phyloP scores from a whole-genome alignment of 2,888 invertebrate genomes.

The Tiliacea citrago region DNA sequence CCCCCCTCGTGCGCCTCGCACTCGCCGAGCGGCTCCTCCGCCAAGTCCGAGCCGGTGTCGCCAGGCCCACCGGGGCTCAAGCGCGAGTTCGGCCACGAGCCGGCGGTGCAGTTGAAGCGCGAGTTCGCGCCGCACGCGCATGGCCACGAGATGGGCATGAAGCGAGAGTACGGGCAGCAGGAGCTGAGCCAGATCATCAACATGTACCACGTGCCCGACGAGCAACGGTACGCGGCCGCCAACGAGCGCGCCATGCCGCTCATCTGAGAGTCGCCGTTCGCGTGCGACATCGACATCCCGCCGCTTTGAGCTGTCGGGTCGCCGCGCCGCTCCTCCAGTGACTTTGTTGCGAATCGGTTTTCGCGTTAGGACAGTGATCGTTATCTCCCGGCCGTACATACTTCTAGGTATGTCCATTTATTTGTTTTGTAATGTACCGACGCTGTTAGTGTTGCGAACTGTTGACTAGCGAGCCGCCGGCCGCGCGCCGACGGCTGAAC shows the following conservation, averaged over 20 bases:
- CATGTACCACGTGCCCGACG: conserved; percentile 92
- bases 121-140: conserved; percentile 88
- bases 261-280: conserved; percentile 92
- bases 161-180: conserved; percentile 93
- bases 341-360: conserved; percentile 81
- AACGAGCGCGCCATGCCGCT: conserved; percentile 92
- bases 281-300: conserved; percentile 92
- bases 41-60: conserved; percentile 97
- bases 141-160: conserved; percentile 90
- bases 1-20: conserved; percentile 94
- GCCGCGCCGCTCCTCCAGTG: conserved; percentile 86
- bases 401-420: conserved; percentile 88
- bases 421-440: conserved; percentile 87
- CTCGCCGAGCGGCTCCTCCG: conserved; percentile 96
- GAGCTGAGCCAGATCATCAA: conserved; percentile 92
- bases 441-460: conserved; percentile 85
- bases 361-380: conserved; percentile 86
- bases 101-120: conserved; percentile 88
- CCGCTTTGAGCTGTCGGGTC: conserved; percentile 91
- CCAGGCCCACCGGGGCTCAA: conserved; percentile 92
- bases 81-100: conserved; percentile 90
- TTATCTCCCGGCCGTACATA: conserved; percentile 86
- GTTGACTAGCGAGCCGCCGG: conserved; percentile 78
- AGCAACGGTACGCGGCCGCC: conserved; percentile 91
- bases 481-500: conserved; percentile 73